These are phyloP conservation scores for Osmerus eperlanus DNA, from an alignment of 2,113 vertebrate species.

Conservation along the genomic window DNA sequence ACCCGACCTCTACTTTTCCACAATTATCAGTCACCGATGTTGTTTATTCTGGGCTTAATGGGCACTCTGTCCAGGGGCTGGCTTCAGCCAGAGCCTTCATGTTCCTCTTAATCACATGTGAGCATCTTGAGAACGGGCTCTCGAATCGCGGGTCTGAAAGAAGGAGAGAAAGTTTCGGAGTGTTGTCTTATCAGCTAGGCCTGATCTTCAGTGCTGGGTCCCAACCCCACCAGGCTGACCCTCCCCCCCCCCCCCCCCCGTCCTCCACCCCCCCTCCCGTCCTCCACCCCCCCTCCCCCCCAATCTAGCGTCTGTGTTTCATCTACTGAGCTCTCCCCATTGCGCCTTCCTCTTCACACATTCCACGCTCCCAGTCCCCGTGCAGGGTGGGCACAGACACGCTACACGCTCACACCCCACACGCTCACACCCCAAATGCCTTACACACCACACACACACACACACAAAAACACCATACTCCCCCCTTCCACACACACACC, in stretches of 20 bases:
- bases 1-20: background rate
- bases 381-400: background rate
- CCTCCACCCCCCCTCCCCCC: background rate
- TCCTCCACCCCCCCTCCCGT: background rate
- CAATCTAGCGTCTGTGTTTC: background rate
- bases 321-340: background rate
- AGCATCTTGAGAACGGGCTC: constrained; percentile 6
- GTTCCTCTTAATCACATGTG: constrained; percentile 25
- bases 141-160: too few species aligned
- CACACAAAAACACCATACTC: background rate
- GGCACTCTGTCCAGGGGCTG: background rate
- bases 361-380: constrained; percentile 19
- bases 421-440: background rate
- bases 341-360: constrained; percentile 7
- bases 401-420: background rate
- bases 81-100: background rate
- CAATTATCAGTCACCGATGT: constrained; percentile 19
- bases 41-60: constrained; percentile 20
- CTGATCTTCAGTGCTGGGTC: constrained; percentile 13
- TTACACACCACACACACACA: constrained; percentile 5
- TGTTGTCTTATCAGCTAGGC: constrained; percentile 15
- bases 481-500: background rate
- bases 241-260: background rate
- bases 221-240: constrained; percentile 1
- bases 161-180: too few species aligned